Base-by-base conservation (phyloP, 2,113 vertebrate species). In the Cavia aperea region DNA sequence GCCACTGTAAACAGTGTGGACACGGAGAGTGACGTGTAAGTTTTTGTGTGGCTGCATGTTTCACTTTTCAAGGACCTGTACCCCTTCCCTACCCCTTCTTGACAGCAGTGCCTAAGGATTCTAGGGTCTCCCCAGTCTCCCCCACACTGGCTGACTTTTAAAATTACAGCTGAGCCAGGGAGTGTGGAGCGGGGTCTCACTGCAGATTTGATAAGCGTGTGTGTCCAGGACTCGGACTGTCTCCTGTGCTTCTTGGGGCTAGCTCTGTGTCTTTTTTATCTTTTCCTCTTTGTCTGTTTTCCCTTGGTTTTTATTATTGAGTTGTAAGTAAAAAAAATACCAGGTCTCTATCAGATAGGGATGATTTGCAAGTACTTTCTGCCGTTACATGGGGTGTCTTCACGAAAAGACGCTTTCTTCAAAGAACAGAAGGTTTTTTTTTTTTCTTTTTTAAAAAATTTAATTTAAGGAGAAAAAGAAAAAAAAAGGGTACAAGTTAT, bases 51-150 rank as follows among this genome's bases (percentile, higher is more conserved):
- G 33, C 7, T 2, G 0, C 33, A 4, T 33, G 81, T 58, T 72
- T 82, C 15, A 33, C 33, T 70, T 56, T 81, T 36, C 5, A 79
- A 63, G 82, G 18, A 81, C 10, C 2, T 15, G 65, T 7, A 0
- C 24, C 2, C 0, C 13, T 24, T 29, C 4, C 14, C 24, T 7
- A 8, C 56, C 43, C 56, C 43, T 26, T 77, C 29, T 1, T 31
- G 0, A 75, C 15, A 0, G 81, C 49, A 1, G 11, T 1, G 9
- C 5, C 1, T 0, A 15, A 51, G 82, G n/a, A 1, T 2, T 26
- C 73, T 31, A 12, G 1, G 3, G 23, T 54, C 31, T 36, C 39
- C 63, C 5, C 9, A 0, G 60, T 82, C 60, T 46, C 4, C 0
- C n/a, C 16, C 1, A 13, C 65, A 29, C 26, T 51, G 26, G 18